Conservation (phyloP, 2,888 invertebrate species). For the Cerastis rubricosa region DNA sequence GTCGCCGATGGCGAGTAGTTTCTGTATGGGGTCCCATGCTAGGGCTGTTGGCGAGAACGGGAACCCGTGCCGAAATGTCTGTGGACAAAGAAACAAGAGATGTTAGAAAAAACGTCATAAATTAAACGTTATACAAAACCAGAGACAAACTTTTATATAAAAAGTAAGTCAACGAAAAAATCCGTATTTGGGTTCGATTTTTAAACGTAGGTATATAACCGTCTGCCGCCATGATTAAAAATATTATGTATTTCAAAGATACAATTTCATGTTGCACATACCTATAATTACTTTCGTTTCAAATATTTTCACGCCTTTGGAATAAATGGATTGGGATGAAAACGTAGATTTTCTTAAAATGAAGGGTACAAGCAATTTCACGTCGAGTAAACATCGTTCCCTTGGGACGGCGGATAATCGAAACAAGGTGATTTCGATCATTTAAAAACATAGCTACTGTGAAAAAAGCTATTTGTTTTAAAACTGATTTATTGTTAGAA, state of each 20-base stretch:
- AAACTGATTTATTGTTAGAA: conserved; percentile 28
- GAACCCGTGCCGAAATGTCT: conserved; percentile 99
- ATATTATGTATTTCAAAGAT: background rate
- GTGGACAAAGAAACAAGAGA: conserved; percentile 86
- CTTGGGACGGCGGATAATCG: conserved; percentile 32
- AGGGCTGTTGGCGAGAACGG: conserved; percentile 99
- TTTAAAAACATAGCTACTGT: conserved; percentile 39
- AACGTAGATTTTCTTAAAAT: conserved; percentile 43
- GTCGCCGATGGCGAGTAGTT: conserved; percentile 98
- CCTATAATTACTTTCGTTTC: conserved; percentile 35
- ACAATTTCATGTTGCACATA: conserved; percentile 38
- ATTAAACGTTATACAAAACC: background rate
- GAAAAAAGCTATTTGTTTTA: conserved; percentile 24
- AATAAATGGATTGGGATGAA: conserved; percentile 47
- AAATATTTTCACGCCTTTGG: conserved; percentile 41
- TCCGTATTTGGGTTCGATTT: conserved; percentile 29
- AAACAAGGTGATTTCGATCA: conserved; percentile 49
- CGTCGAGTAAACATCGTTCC: conserved; percentile 42
- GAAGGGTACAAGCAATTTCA: conserved; percentile 28
- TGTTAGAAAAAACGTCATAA: background rate
- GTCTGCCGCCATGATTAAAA: conserved; percentile 24
- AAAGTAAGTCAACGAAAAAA: background rate
- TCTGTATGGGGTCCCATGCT: conserved; percentile 99
- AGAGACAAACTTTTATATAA: background rate
- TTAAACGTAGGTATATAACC: conserved; percentile 20